Base-by-base conservation (phyloP, 2,113 vertebrate species). In the Sander lucioperca region DNA sequence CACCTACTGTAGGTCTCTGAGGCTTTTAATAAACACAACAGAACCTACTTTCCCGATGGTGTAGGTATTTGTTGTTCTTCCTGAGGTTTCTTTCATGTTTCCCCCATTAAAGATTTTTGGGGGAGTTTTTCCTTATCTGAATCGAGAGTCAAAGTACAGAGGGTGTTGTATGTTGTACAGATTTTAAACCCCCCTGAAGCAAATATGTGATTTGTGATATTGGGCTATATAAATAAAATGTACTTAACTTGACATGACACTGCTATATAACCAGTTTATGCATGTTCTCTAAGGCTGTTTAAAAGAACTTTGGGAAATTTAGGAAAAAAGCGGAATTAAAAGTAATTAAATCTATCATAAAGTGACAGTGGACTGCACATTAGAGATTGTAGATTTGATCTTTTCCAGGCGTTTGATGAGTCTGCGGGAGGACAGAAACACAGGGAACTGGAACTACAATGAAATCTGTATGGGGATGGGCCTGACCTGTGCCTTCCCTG, bases 401-500 rank as follows among this genome's bases (percentile, higher is more conserved):
- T 62, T 53, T 68, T 36, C 0, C 86, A 99, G 98, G 15, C 97
- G 97, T 68, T 88, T 99, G 88, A 99, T 99, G 98, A 97, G 97
- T 85, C 93, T 99, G 61, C 95, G 93, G 68, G 97, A 99, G 92
- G 93, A 97, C 80, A 87, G 0, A 2, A 80, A 64, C 25, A 96
- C 96, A 0, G 83, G 95, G 4, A 93, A 85, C 8, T 99, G 98
- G 98, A 93, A 75, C 10, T 97, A 99, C 91, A 96, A 74, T 18
- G 97, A 99, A 91, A 95, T 99, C 87, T 99, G 98, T 88, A 99
- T 99, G 98, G 98, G 98, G 18, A 89, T 70, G 0, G 97, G 97
- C 16, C 95, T 94, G 87, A 98, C 97, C 0, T 99, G 98, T 7
- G 86, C 94, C 23, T 99, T 99, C 82, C 97, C 98, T 1, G 96